A percentile compares a stretch with the other conserved stretches of the same genome.
Conservation (phyloP, 2,797 vertebrate genomes). For the Ctenosaura bakeri region DNA sequence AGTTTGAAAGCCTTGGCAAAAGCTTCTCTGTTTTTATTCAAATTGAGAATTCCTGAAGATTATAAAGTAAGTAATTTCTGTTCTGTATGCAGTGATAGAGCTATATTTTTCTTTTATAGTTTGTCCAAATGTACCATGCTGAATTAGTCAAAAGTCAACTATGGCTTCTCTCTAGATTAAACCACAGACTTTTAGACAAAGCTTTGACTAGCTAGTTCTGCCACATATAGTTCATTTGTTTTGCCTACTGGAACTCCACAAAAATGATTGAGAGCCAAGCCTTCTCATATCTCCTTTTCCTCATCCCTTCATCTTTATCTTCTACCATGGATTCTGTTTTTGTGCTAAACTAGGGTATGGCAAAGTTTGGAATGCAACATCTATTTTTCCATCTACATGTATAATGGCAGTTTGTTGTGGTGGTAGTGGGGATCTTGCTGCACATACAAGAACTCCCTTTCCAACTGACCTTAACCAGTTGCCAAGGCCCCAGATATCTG, state of each 20-base stretch:
- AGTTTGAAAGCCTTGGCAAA: conserved; percentile 64
- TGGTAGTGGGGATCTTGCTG: background rate
- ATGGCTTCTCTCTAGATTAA: conserved; percentile 5
- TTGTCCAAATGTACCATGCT: conserved; percentile 73
- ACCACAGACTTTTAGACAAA: background rate
- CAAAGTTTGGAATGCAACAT: background rate
- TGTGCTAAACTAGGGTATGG: background rate
- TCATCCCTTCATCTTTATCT: background rate
- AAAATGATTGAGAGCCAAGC: background rate
- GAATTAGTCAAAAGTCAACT: conserved; percentile 72
- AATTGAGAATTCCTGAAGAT: conserved; percentile 67
- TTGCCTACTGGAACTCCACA: background rate
- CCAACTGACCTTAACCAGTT: background rate
- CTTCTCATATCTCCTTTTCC: background rate
- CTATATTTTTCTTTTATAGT: conserved; percentile 73
- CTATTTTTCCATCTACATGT: background rate
- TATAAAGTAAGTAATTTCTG: conserved; percentile 74
- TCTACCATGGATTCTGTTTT: background rate
- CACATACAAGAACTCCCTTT: background rate
- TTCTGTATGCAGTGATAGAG: conserved; percentile 54
- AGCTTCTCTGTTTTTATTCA: conserved; percentile 72
- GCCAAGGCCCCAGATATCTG: background rate
- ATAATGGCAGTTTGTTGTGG: background rate
- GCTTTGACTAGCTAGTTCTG: background rate
- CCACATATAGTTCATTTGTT: background rate